phyloP scores from a whole-genome alignment of 2,797 vertebrate genomes.

The Perdix hodgsoniae region DNA sequence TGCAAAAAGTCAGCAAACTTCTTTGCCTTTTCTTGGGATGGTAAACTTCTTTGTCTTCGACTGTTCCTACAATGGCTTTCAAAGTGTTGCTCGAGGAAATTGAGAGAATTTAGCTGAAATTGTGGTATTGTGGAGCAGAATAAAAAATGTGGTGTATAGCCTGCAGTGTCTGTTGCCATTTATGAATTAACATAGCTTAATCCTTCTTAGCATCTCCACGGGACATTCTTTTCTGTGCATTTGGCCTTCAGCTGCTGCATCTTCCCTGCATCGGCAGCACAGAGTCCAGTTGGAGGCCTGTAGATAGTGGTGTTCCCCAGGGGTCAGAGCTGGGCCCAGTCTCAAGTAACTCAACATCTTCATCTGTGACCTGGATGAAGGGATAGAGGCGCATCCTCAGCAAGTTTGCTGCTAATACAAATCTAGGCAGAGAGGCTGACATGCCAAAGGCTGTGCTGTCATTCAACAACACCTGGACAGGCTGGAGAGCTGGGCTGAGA shows the following conservation, averaged over 20 bases:
- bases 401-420: no score
- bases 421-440: no score
- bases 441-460: no score
- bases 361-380: no score
- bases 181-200: not conserved
- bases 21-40: accelerated
- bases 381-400: no score
- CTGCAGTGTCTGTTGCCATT: accelerated
- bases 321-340: no score
- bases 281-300: no score
- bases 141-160: accelerated
- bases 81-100: not conserved
- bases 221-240: accelerated
- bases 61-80: accelerated
- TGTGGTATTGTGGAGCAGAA: not conserved
- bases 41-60: accelerated
- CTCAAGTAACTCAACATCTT: no score
- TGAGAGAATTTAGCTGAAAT: not conserved
- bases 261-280: not conserved
- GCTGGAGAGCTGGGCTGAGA: no score
- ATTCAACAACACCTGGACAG: no score
- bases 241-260: not conserved
- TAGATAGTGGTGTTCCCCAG: no score
- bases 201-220: not conserved
- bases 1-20: accelerated